Base-by-base conservation (phyloP, 92 coral and sea anemone genomes). In the Actinostola sp. region DNA sequence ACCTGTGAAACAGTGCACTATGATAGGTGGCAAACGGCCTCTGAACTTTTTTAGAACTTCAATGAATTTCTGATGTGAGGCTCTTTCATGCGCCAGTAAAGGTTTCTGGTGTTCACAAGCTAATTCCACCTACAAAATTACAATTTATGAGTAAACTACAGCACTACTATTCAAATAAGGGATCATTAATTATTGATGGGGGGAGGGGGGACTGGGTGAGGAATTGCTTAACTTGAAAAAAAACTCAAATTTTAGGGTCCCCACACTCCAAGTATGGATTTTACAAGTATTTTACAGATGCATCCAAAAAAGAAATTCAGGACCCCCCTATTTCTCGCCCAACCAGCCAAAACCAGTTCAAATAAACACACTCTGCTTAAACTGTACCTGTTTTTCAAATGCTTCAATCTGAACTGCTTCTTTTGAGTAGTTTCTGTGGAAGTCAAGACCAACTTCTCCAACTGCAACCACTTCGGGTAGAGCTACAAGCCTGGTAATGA, bases 401-500 rank as follows among this genome's bases (percentile, higher is more conserved):
- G 93, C 97, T 41, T 77, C 68, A 75, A 88, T 85, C 61, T 95
- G 99, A 16, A 76, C 67, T 32, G 92, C 93, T 43, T 92, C 90
- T 26, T 94, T 84, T 7, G 99, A 95, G 60, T 95, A 95, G 56
- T 92, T 88, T 61, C 99, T 78, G 48, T 95, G 91, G 53, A 90
- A 92, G 75, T 95, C 99, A 71, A 95, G 77, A 15, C 99, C 99
- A 60, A 95, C 99, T 80, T 95, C 99, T 3, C 99, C 99, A 82
- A 95, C 84, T 15, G 99, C 91, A 23, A 95, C 93, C 44, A 95
- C 99, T 62, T 86, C 97, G 23, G 97, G 92, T 55, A 91, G 82
- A 31, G 94, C 80, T 2, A 92, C 90, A 15, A 95, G 84, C 36
- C 85, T 88, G 32, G 80, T 82, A 21, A 95, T 78, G 32, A 89